phyloP scores from a whole-genome alignment of 2,888 invertebrate species.

The Dynastes grantii region DNA sequence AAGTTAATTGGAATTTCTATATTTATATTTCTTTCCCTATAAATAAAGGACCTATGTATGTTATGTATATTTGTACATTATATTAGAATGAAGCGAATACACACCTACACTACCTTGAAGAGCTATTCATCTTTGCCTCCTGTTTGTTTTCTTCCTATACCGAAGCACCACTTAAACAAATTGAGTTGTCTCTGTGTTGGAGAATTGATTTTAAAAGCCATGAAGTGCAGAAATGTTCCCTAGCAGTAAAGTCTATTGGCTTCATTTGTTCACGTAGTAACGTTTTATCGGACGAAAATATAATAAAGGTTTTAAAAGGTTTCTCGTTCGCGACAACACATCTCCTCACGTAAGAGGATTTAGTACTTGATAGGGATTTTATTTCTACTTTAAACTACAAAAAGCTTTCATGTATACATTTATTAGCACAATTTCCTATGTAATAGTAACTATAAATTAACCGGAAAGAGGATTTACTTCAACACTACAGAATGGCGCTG shows the following conservation, averaged over 20 bases:
- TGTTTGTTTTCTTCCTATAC: background rate
- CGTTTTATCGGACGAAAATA: background rate
- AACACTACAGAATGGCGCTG: too few species aligned
- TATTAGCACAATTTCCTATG: background rate
- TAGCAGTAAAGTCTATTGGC: background rate
- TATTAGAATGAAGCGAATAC: background rate
- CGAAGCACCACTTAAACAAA: constrained; percentile 17
- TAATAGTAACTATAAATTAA: background rate
- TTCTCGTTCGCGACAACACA: background rate
- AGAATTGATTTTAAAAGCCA: constrained; percentile 14
- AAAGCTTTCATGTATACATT: background rate
- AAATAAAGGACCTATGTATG: background rate
- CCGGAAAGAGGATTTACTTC: background rate
- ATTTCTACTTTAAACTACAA: background rate
- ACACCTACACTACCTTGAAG: background rate
- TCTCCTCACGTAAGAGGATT: background rate
- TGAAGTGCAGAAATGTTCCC: background rate
- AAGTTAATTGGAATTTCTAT: background rate
- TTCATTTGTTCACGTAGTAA: constrained; percentile 11
- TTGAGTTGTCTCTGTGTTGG: background rate
- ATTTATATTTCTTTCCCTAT: background rate
- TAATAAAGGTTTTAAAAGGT: constrained; percentile 4
- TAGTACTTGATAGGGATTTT: background rate
- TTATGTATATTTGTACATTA: too few species aligned
- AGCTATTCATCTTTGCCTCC: background rate